Evolutionary conservation across 2,797 vertebrate genomes (phyloP), one percentile per base, ranked within the genome.

Genomic region (Schizopygopsis pylzovi): DNA sequence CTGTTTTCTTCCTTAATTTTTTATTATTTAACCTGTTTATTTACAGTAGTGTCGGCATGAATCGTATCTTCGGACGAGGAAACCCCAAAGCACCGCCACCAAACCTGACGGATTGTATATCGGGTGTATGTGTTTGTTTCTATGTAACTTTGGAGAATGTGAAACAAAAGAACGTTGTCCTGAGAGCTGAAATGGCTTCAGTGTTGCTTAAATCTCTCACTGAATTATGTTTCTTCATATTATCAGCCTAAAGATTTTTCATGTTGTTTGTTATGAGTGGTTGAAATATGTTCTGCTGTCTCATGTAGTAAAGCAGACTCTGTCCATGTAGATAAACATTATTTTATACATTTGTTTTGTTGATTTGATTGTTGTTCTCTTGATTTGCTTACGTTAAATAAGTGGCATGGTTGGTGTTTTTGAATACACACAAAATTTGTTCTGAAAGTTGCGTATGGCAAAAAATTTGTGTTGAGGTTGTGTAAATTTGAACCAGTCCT

Each of bases 91-190:
- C 52, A 15, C 98, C 98, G 0, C 96, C 98, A 0, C 97, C 98
- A 16, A 99, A 97, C 92, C 94, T 99, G 6, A 94, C 97, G 0
- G 98, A 99, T 95, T 99, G 98, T 85, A 99, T 99, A 88, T 96
- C 96, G 87, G 96, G 68, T 88, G 98, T 99, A 92, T 94, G 98
- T 95, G 37, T 52, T 67, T 4, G 7, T 16, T 68, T 56, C 39
- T 13, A 59, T 61, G 12, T 2, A 85, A 91, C 88, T 92, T 94
- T 91, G 41, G 79, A 4, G 16, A 39, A 47, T 82, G 56, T 72
- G 89, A 94, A 94, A 94, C 92, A 94, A 93, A 85, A 92, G 85
- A 90, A 86, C 1, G 52, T 68, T 39, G 79, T 83, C 28, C 81
- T 25, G 52, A 7, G 52, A 39, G 7, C 65, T 78, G 43, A 43